Percentiles rank a stretch among this genome's conserved stretches.
Conservation (phyloP, 2,888 invertebrate species). For the Tenthredo notha region DNA sequence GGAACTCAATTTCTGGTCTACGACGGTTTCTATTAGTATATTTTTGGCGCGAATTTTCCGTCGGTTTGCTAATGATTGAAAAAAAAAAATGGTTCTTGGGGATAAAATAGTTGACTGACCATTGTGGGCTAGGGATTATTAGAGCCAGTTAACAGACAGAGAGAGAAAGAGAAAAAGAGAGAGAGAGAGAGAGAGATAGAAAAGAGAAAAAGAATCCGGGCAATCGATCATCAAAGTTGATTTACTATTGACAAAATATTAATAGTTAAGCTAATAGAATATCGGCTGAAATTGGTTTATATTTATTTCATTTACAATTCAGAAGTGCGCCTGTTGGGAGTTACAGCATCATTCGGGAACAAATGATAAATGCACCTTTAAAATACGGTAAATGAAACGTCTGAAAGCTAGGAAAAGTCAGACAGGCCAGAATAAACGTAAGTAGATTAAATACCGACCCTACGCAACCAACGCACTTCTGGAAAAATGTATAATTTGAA, state of each 20-base stretch:
- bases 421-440: not conserved
- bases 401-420: not conserved
- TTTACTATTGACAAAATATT: not conserved
- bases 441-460: not conserved
- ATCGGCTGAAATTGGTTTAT: not conserved
- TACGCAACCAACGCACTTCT: not conserved
- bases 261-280: not conserved
- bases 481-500: not conserved
- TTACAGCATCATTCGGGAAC: not conserved
- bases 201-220: not conserved
- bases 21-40: not conserved
- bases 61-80: not conserved
- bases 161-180: not conserved
- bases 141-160: not conserved
- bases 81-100: not conserved
- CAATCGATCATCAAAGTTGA: not conserved
- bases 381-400: not conserved
- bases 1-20: not conserved
- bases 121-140: not conserved
- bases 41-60: not conserved
- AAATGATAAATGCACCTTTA: not conserved
- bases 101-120: not conserved
- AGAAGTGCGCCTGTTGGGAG: not conserved
- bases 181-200: not conserved
- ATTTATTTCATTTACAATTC: not conserved